Evolutionary conservation across 2,888 invertebrate genomes (phyloP), one percentile per base, ranked within the genome.

Genomic region (Brachylomia viminalis): DNA sequence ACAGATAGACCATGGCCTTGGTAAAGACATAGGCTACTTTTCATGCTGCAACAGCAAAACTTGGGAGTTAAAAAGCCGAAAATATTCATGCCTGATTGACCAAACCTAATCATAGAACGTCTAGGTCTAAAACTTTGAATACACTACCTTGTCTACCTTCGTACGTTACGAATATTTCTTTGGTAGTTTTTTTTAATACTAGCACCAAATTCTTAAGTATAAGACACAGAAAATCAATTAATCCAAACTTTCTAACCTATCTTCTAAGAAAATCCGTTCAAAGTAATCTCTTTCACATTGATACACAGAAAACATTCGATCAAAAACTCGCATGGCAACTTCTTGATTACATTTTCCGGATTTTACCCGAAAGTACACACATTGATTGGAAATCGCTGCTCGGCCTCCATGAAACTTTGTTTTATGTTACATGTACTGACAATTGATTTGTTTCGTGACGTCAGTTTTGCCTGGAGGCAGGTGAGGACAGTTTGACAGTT

Each of bases 301-400:
- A 38, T 23, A 68, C 15, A 45, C 33, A 54, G n/a, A 54, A 27
- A 68, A 52, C 42, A 56, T 77, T 72, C 33, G 62, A 74, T 65
- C 38, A 52, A 68, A 70, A 80, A 61, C 72, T 71, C 74, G 59
- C 15, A 66, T 67, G 72, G 66, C 59, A 68, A 73, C 70, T 76
- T 70, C 88, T 90, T 90, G 89, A 91, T 91, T 89, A 88, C 86
- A 89, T 90, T 91, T 89, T 86, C 86, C 87, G 78, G 87, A 85
- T 75, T 72, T 78, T 83, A 80, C 81, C 82, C 82, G 77, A 71
- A 80, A 91, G 87, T 83, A 76, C 77, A 75, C 83, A 85, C 81
- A 87, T 88, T 92, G 92, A 93, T 93, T 92, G 92, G 83, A 92
- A 93, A 92, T 90, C 88, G 89, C 87, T 91, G 86, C 67, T 79